Evolutionary conservation across 1,140 invertebrate species (phyloP), one percentile per base, ranked within the genome.

Genomic region (Macrobrachium rosenbergii): DNA sequence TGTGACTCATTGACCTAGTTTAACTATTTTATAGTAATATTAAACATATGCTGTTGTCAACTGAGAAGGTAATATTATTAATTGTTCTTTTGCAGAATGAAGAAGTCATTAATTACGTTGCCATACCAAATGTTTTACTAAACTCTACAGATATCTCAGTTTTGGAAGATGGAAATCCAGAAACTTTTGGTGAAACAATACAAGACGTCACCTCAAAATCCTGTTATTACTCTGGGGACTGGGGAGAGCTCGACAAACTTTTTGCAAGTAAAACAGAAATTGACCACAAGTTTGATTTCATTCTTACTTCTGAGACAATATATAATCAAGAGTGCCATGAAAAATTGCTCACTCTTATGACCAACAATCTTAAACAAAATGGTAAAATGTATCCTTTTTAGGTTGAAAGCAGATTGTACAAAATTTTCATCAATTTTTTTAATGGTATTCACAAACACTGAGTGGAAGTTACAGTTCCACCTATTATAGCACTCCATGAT

Each of bases 281-380:
- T 52, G n/a, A 64, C 52, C 64, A 21, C 59, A 94, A 94, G 90
- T 98, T 95, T 93, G 96, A 98, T 91, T 91, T 95, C 28, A 98
- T 98, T 90, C 92, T 98, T 3, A 96, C 96, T 11, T 96, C 96
- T 69, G 97, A 98, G 93, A 98, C 97, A 0, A 98, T 98, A 90
- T 98, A 98, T 90, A 97, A 97, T 93, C 91, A 94, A 63, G 92
- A 94, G 0, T 96, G 96, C 92, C 95, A 98, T 91, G 90, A 92
- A 28, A 98, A 97, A 91, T 91, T 98, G 0, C 93, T 95, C 69
- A 90, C 94, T 72, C 91, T 97, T 63, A 95, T 98, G 90, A 93
- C 94, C 91, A 90, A 92, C 59, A 93, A 93, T 83, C 91, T 98
- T n/a, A 95, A 94, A 90, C 90, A 92, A 73, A 90, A 92, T 91